These are phyloP conservation scores for Pseudococcus longispinus DNA, from an alignment of 2,888 invertebrate species.

Conservation along the genomic window DNA sequence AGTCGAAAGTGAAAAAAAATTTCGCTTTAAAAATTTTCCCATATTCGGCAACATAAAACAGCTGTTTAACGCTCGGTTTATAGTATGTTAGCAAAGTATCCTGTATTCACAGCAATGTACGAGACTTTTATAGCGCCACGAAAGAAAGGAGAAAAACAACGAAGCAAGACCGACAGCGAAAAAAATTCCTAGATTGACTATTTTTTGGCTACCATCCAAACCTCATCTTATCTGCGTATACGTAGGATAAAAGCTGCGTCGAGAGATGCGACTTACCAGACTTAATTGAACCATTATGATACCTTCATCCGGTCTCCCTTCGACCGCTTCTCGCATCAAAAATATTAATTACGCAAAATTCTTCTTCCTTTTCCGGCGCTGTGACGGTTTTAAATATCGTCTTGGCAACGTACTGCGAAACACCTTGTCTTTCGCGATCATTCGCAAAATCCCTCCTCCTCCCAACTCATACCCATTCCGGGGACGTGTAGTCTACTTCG, in stretches of 20 bases:
- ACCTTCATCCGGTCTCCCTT: conserved; percentile 13
- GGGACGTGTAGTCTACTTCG: background rate
- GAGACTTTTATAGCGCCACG: background rate
- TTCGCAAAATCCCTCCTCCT: background rate
- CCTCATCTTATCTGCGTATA: background rate
- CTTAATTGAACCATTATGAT: conserved; percentile 8
- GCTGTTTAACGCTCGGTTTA: conserved; percentile 4
- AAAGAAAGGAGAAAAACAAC: background rate
- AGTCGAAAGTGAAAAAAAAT: background rate
- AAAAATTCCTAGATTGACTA: conserved; percentile 17
- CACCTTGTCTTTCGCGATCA: conserved; percentile 3
- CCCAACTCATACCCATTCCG: background rate
- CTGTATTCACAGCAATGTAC: background rate
- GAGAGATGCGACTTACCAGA: background rate
- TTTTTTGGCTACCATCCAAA: background rate
- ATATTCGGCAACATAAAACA: conserved; percentile 23
- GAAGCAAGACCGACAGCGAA: background rate
- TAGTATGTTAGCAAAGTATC: background rate
- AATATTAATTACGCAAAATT: conserved; percentile 45
- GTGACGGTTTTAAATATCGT: background rate
- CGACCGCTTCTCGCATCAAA: background rate
- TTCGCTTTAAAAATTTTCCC: conserved; percentile 17
- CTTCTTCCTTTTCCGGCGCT: background rate
- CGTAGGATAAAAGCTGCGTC: background rate
- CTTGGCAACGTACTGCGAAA: conserved; percentile 12